Evolutionary conservation across 2,113 vertebrate species (phyloP).

Genomic region (Vanacampus margaritifer): DNA sequence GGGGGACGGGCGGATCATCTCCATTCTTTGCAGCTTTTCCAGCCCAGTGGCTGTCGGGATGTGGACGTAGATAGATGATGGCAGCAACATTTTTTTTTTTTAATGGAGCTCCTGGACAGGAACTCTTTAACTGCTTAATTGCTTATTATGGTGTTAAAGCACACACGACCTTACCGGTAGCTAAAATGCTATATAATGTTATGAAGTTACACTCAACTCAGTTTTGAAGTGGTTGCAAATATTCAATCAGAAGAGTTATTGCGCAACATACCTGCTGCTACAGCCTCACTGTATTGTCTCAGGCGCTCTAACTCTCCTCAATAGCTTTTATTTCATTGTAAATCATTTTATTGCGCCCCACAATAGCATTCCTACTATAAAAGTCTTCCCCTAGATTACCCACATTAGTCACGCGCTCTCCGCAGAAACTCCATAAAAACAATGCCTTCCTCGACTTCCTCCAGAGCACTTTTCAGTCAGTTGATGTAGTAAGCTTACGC

Average conservation of each 20-base stretch:
- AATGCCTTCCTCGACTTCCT: constrained; percentile 15
- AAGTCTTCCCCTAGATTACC: constrained; percentile 55
- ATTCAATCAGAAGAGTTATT: background rate
- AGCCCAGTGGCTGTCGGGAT: constrained; percentile 48
- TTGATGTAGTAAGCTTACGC: constrained; percentile 4
- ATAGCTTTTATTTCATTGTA: constrained; percentile 45
- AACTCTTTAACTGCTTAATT: constrained; percentile 44
- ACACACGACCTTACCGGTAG: constrained; percentile 17
- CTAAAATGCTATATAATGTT: constrained; percentile 19
- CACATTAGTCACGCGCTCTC: constrained; percentile 52
- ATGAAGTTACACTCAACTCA: background rate
- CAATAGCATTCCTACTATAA: constrained; percentile 34
- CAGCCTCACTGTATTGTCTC: constrained; percentile 14
- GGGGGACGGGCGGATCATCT: constrained; percentile 45
- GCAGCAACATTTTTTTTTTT: constrained; percentile 46
- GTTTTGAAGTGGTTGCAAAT: background rate
- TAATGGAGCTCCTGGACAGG: constrained; percentile 32
- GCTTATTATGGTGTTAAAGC: constrained; percentile 30
- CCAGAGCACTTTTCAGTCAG: constrained; percentile 1
- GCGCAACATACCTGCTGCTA: background rate
- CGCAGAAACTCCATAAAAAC: constrained; percentile 29
- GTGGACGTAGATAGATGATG: constrained; percentile 49
- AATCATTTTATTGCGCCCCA: constrained; percentile 50
- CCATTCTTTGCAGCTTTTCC: constrained; percentile 65
- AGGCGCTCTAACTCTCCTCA: constrained; percentile 9